Evolutionary conservation across 2,888 invertebrate species (phyloP).

Genomic region (Thumatha senex): DNA sequence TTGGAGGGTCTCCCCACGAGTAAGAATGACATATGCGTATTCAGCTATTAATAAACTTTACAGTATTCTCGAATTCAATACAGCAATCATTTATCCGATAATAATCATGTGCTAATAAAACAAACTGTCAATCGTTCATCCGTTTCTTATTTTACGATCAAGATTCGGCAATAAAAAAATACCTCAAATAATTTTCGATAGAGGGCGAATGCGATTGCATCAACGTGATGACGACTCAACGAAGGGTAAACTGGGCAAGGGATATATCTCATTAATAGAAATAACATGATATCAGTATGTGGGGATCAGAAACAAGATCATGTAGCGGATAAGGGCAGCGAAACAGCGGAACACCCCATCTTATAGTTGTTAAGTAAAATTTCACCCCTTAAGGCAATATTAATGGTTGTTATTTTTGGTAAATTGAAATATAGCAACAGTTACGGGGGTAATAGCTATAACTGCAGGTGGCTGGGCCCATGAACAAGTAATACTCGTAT

Average conservation of each 20-base stretch:
- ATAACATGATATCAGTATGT: slow-evolving; percentile 62
- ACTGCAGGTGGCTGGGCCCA: neutral
- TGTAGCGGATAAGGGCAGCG: slow-evolving; percentile 21
- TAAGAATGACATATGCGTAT: neutral
- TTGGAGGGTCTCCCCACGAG: no score
- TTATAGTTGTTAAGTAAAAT: slow-evolving; percentile 15
- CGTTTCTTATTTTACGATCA: slow-evolving; percentile 10
- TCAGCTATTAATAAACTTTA: slow-evolving; percentile 1
- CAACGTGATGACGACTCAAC: slow-evolving; percentile 30
- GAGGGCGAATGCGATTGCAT: slow-evolving; percentile 46
- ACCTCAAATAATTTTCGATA: slow-evolving; percentile 44
- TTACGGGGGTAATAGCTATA: slow-evolving; percentile 2
- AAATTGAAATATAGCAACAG: slow-evolving; percentile 21
- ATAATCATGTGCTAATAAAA: slow-evolving; percentile 39
- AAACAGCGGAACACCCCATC: slow-evolving; percentile 20
- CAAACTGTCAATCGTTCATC: slow-evolving; percentile 21
- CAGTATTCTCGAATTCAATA: slow-evolving; percentile 11
- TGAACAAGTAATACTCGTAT: slow-evolving; percentile 3
- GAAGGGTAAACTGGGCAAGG: slow-evolving; percentile 49
- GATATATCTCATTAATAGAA: slow-evolving; percentile 77
- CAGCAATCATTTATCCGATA: slow-evolving; percentile 24
- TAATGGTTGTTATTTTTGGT: slow-evolving; percentile 34
- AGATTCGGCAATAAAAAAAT: slow-evolving; percentile 22
- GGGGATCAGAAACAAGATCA: slow-evolving; percentile 61
- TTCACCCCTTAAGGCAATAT: slow-evolving; percentile 28